phyloP scores from a whole-genome alignment of 2,113 vertebrate species.

The Pterocles burchelli region DNA sequence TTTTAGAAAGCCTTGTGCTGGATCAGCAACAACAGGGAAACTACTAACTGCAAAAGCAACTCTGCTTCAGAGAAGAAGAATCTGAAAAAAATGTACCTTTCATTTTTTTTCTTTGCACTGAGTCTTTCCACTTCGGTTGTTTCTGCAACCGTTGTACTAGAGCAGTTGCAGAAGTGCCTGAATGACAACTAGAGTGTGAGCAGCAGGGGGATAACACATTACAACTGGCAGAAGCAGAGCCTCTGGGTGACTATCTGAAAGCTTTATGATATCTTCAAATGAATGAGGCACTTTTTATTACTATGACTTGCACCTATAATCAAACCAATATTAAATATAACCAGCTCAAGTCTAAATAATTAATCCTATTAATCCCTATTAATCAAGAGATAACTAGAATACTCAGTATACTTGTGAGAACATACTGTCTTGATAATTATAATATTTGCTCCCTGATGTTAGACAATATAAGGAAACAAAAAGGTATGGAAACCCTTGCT shows the following conservation, averaged over 20 bases:
- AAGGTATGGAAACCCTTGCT: slow-evolving; percentile 34
- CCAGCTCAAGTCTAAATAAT: slow-evolving; percentile 53
- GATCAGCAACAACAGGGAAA: not conserved
- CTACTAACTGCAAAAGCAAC: not conserved
- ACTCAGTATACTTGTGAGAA: slow-evolving; percentile 72
- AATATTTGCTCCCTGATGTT: slow-evolving; percentile 61
- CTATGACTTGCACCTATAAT: not conserved
- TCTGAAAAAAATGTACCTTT: not conserved
- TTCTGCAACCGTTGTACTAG: not conserved
- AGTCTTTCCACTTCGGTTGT: not conserved
- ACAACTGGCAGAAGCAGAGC: slow-evolving; percentile 77
- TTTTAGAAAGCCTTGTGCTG: not conserved
- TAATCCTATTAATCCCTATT: slow-evolving; percentile 67
- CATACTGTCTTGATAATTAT: slow-evolving; percentile 69
- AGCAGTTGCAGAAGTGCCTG: not conserved
- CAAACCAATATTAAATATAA: slow-evolving; percentile 67
- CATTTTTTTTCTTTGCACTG: not conserved
- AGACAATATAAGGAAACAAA: slow-evolving; percentile 69
- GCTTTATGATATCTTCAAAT: slow-evolving; percentile 71
- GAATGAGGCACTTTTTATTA: slow-evolving; percentile 7
- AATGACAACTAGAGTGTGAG: slow-evolving; percentile 66
- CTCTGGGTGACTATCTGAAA: slow-evolving; percentile 63
- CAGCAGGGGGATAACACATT: slow-evolving; percentile 71
- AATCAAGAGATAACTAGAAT: slow-evolving; percentile 76
- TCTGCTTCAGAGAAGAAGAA: not conserved